Percentiles rank a stretch among this genome's conserved stretches.
phyloP scores from a whole-genome alignment of 1,140 invertebrate genomes.

The Euura lappo region DNA sequence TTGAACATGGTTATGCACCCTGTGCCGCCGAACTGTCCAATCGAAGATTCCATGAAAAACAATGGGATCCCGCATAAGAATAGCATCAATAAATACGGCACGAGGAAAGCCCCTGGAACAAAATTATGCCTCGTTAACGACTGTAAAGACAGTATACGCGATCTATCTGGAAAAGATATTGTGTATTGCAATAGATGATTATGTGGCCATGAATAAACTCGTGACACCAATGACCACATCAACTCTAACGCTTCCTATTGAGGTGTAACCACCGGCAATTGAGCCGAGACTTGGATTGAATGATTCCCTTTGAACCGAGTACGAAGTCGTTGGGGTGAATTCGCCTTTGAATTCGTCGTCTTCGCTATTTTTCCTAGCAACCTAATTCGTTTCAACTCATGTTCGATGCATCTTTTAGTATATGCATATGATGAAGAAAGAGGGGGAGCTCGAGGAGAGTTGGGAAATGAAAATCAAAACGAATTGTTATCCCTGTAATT shows the following conservation, averaged over 20 bases:
- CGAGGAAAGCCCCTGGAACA: constrained; percentile 73
- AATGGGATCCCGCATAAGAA: constrained; percentile 84
- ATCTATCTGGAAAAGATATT: too few species aligned
- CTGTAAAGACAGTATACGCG: too few species aligned
- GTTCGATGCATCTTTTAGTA: not conserved
- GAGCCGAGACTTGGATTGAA: not conserved
- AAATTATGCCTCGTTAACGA: too few species aligned
- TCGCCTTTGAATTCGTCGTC: not conserved
- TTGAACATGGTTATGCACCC: constrained; percentile 82
- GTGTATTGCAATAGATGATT: too few species aligned
- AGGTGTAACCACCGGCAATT: not conserved
- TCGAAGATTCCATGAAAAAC: constrained; percentile 87
- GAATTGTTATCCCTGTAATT: too few species aligned
- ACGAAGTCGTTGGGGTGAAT: not conserved
- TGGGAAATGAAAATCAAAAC: too few species aligned
- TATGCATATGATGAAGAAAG: too few species aligned
- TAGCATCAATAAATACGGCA: constrained; percentile 78
- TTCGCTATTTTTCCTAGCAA: not conserved
- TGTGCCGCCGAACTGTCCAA: constrained; percentile 84
- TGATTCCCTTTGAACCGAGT: not conserved
- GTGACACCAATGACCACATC: too few species aligned
- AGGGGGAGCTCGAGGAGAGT: too few species aligned
- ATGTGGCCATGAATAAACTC: too few species aligned
- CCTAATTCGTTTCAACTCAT: not conserved
- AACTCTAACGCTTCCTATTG: not conserved